Conservation (phyloP, 2,888 invertebrate genomes). For the Rambutsinella grinnellia region DNA sequence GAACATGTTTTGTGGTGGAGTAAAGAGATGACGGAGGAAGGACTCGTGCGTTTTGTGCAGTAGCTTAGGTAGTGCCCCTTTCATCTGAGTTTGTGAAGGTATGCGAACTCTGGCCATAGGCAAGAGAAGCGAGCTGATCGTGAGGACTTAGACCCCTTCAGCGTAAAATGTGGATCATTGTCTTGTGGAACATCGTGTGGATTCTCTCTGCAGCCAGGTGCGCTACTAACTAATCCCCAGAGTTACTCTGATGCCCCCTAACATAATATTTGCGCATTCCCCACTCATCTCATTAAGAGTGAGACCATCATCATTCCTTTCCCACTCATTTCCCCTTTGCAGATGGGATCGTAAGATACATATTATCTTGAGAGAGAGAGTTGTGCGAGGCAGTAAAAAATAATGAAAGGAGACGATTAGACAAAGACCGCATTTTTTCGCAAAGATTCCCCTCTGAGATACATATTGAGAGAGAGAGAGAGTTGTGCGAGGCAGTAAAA, state of each 20-base stretch:
- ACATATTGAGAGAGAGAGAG: not conserved
- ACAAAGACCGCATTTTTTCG: not conserved
- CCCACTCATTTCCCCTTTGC: too few species aligned
- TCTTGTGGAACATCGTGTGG: slow-evolving; percentile 60
- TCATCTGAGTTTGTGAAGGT: too few species aligned
- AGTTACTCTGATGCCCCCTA: not conserved
- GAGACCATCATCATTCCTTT: not conserved
- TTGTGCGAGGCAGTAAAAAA: not conserved
- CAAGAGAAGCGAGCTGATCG: too few species aligned
- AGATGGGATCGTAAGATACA: too few species aligned
- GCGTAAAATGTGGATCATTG: slow-evolving; percentile 61
- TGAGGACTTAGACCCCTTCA: not conserved
- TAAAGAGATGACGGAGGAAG: too few species aligned
- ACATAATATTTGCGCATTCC: not conserved
- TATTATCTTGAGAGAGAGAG: not conserved
- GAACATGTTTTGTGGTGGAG: too few species aligned
- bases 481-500: not conserved
- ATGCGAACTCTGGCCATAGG: too few species aligned
- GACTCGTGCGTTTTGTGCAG: too few species aligned
- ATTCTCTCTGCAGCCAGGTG: slow-evolving; percentile 60
- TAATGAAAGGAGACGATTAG: not conserved
- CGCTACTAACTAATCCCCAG: not conserved
- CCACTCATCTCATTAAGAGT: not conserved
- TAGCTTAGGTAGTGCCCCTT: too few species aligned
- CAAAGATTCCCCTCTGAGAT: not conserved